These are phyloP conservation scores for Pituophis catenifer DNA, from an alignment of 2,113 vertebrate species.

Conservation along the genomic window DNA sequence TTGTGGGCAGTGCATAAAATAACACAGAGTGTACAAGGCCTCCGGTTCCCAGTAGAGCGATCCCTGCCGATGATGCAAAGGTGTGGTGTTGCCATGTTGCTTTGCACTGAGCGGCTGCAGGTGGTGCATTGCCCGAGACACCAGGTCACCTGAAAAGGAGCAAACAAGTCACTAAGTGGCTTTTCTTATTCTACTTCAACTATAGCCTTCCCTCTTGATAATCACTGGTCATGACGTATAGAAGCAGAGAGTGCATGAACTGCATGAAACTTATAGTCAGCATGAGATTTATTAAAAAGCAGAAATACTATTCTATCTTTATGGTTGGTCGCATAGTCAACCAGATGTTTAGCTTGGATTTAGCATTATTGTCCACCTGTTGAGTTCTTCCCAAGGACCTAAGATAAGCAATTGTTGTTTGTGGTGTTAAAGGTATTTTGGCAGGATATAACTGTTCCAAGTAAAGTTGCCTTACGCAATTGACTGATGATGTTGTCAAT, in stretches of 20 bases:
- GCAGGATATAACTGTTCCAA: neutral
- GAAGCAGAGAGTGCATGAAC: neutral
- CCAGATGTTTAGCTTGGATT: neutral
- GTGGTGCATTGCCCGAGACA: conserved; percentile 94
- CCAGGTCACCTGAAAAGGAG: conserved; percentile 84
- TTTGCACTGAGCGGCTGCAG: conserved; percentile 90
- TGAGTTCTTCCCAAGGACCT: neutral
- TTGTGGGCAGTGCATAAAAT: conserved; percentile 98
- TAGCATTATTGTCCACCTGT: neutral
- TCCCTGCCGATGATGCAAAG: conserved; percentile 84
- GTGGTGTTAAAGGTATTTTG: neutral
- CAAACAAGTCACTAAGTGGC: conserved; percentile 7
- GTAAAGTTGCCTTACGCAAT: neutral
- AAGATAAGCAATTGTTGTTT: neutral
- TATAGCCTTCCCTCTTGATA: neutral
- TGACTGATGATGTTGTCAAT: neutral
- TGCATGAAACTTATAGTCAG: neutral
- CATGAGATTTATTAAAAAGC: neutral
- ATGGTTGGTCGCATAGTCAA: neutral
- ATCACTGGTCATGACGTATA: no score
- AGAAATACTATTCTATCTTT: neutral
- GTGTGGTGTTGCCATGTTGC: conserved; percentile 86
- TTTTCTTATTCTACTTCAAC: neutral
- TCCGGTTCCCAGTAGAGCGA: conserved; percentile 92
- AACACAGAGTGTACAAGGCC: conserved; percentile 95